These are phyloP conservation scores for Sorex araneus DNA, from an alignment of 2,113 vertebrate genomes.

Conservation along the genomic window DNA sequence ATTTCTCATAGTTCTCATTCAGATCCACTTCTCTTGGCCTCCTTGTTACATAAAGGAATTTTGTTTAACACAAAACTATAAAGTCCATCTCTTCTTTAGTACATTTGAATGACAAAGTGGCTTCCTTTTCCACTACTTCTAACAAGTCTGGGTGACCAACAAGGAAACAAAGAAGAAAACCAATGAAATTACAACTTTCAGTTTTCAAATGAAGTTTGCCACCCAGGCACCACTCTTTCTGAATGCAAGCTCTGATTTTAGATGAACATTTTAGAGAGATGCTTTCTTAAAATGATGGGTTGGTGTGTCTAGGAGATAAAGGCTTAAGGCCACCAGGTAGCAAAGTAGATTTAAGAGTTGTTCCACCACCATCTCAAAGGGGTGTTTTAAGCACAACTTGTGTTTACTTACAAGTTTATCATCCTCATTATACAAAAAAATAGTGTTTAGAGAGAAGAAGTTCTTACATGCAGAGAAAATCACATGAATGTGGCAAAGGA, in stretches of 20 bases:
- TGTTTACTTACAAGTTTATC: constrained; percentile 24
- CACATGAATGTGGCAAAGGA: constrained; percentile 73
- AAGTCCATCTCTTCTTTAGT: not conserved
- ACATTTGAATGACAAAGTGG: not conserved
- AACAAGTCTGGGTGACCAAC: not conserved
- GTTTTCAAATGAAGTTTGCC: not conserved
- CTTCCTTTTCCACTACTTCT: not conserved
- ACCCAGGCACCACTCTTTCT: not conserved
- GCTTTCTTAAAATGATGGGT: not conserved
- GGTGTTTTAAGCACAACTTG: not conserved
- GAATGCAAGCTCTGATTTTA: not conserved
- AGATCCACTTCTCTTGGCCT: not conserved
- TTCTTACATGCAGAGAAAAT: constrained; percentile 78
- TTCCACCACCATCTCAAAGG: not conserved
- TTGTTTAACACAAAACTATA: not conserved
- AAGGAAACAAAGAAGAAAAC: not conserved
- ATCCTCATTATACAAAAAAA: constrained; percentile 15
- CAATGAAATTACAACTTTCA: not conserved
- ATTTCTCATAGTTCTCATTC: not conserved
- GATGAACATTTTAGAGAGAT: not conserved
- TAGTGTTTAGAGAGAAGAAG: constrained; percentile 27
- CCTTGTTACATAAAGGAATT: not conserved
- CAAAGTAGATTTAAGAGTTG: not conserved
- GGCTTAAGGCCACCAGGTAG: not conserved
- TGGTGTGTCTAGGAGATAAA: not conserved